Base-by-base conservation (phyloP, 2,888 invertebrate species). In the Boloria selene region DNA sequence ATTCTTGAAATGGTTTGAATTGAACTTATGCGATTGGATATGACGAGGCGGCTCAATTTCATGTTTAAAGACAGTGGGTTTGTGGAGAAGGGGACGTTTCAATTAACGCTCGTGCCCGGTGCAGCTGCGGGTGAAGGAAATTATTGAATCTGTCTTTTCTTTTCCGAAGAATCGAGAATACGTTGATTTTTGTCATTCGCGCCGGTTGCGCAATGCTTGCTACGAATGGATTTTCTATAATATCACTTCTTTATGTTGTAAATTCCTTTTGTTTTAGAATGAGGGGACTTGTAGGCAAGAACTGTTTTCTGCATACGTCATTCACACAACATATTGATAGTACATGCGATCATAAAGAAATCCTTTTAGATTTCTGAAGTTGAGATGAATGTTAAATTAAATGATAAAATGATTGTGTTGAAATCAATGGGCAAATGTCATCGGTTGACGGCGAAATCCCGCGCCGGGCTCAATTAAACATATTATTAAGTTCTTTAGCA, bases 381-480 rank as follows among this genome's bases (percentile, higher is more conserved):
- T 58, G 58, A 31, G 31, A 26, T 52, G 58, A 53, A 64, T 64
- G 52, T 38, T 26, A 51, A 55, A 18, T 7, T 63, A 38, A 63
- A 51, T 13, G 58, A 45, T 45, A 0, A 16, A 52, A 26, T 13
- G 13, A 56, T 49, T 31, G 51, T 17, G n/a, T 10, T 54, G 26
- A 55, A 63, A 56, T 65, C 65, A 44, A 50, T 51, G 31, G 17
- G 17, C 61, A 64, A 67, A 61, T 67, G 61, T 56, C 22, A 5
- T 64, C 61, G 53, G 61, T 61, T 64, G 52, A 42, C 42, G 50
- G 44, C 1, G 49, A 10, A 22, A 5, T n/a, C 26, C 31, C 38
- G 17, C 56, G 45, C 17, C 18, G 13, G 13, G 18, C 26, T 13
- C 13, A 13, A 3, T 49, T 16, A 5, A 49, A 49, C 16, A 14